Evolutionary conservation across 2,797 vertebrate genomes (phyloP).

Genomic region (Euphonia xanthogaster): DNA sequence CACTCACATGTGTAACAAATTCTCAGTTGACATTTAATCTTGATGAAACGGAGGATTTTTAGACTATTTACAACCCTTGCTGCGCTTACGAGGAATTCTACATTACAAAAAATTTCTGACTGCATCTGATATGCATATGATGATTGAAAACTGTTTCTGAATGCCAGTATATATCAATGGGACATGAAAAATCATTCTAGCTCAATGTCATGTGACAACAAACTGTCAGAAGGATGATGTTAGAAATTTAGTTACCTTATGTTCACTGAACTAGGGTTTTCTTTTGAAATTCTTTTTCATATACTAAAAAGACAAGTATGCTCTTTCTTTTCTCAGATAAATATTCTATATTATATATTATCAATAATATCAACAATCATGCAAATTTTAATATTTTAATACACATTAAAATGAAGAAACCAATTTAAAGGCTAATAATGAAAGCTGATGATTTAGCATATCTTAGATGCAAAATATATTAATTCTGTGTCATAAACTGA

Average conservation of each 20-base stretch:
- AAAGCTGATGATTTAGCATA: neutral
- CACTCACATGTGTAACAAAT: neutral
- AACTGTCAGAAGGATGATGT: neutral
- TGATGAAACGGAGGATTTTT: neutral
- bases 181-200: neutral
- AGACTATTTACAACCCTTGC: neutral
- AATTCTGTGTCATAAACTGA: neutral
- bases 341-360: neutral
- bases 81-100: neutral
- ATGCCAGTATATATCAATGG: neutral
- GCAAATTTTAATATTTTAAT: neutral
- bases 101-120: neutral
- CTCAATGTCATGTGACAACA: neutral
- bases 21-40: neutral
- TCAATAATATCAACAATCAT: neutral
- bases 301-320: neutral
- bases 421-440: neutral
- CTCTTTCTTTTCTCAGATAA: neutral
- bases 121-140: neutral
- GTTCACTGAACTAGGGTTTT: neutral
- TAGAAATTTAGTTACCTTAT: neutral
- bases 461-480: neutral
- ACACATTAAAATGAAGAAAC: neutral
- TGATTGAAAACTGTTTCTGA: neutral
- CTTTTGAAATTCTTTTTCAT: neutral